Base-by-base conservation (phyloP, 2,797 vertebrate genomes). In the Danio aesculapii region DNA sequence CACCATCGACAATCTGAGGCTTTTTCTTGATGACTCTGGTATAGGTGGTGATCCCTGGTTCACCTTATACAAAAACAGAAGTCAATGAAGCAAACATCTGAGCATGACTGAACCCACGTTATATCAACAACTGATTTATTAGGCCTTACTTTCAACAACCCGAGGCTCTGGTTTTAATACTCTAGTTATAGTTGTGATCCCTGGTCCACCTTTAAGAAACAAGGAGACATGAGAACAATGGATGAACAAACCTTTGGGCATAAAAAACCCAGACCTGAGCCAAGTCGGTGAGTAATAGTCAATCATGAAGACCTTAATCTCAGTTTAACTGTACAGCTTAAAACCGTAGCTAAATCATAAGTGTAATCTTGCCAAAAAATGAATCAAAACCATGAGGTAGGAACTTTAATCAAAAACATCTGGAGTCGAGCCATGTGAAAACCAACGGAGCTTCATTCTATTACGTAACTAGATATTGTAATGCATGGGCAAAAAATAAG, bases 81-180 rank as follows among this genome's bases (percentile, higher is more conserved):
- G 13, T 49, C 71, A 61, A 14, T 49, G 16, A 52, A n/a, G 21
- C 58, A 74, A 21, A 61, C 14, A 75, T 61, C 53, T 61, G 12
- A 19, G n/a, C 46, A 62, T 52, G 50, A 8, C n/a, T 6, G 21
- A 47, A 17, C 13, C 16, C 14, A 4, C 12, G 19, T 59, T 21
- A 75, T 62, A 39, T 13, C 39, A 52, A n/a, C 1, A 13, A 39
- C 8, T 63, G 7, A 44, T 63, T 30, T 55, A 72, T 39, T 17
- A 79, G 14, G 49, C 72, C 90, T 86, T 91, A 94, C 94, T 93
- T 90, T 92, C 85, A 90, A 95, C 94, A 88, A 94, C 86, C 72
- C 82, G 83, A 78, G 92, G 91, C 81, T 93, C 85, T 69, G 79
- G 86, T 72, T 76, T 79, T 77, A 86, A 84, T 69, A 87, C 76